These are phyloP conservation scores for Microdon myrmicae DNA, from an alignment of 2,888 invertebrate species.

Conservation along the genomic window DNA sequence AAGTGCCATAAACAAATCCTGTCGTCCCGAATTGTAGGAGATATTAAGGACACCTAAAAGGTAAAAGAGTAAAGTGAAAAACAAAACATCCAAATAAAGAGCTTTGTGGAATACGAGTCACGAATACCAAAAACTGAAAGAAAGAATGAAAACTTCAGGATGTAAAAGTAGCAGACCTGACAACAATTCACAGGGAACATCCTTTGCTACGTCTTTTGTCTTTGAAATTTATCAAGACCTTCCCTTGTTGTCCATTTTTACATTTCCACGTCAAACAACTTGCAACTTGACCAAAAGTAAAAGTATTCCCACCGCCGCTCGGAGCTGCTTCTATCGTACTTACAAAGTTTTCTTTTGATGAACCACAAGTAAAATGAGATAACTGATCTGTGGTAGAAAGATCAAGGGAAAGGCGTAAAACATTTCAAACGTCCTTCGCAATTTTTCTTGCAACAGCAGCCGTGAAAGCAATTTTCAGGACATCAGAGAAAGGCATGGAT, in stretches of 20 bases:
- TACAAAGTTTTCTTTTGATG: constrained; percentile 43
- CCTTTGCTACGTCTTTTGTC: constrained; percentile 30
- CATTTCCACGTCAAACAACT: constrained; percentile 8
- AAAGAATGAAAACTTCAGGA: constrained; percentile 28
- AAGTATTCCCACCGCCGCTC: constrained; percentile 33
- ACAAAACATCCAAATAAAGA: constrained; percentile 20
- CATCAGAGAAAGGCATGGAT: constrained; percentile 19
- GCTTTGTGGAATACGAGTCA: constrained; percentile 36
- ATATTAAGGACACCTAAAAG: no score
- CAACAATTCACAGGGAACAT: constrained; percentile 29
- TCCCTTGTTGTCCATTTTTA: neutral
- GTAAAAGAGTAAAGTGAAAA: no score
- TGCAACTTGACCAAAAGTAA: constrained; percentile 42
- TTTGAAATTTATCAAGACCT: constrained; percentile 21
- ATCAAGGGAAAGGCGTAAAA: constrained; percentile 1
- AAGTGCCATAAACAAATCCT: no score
- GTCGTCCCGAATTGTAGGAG: no score
- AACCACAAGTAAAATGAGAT: constrained; percentile 35
- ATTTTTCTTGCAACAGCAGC: constrained; percentile 27
- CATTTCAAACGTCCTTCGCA: constrained; percentile 21
- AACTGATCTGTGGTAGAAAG: constrained; percentile 1
- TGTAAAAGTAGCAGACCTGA: constrained; percentile 38
- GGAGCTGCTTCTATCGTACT: constrained; percentile 23
- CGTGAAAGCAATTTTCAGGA: constrained; percentile 23
- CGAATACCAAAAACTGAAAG: constrained; percentile 27